Percentiles rank a stretch among this genome's conserved stretches.
These are phyloP conservation scores for Aphaenogaster rudis DNA, from an alignment of 1,140 invertebrate species.

Conservation along the genomic window DNA sequence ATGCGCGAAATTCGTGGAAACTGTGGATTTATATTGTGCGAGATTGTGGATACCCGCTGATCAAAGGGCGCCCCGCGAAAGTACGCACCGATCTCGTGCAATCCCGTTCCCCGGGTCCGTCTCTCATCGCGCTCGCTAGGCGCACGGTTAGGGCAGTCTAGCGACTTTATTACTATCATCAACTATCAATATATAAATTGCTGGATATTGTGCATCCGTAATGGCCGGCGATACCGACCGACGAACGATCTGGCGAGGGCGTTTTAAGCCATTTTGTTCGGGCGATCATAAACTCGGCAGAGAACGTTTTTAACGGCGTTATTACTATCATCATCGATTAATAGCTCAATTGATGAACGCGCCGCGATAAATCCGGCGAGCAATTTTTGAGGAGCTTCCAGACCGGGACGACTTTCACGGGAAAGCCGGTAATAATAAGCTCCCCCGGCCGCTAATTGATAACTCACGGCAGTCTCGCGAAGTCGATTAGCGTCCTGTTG, in stretches of 20 bases:
- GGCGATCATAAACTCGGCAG: conserved; percentile 39
- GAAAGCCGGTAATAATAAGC: conserved; percentile 22
- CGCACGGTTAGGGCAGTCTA: conserved; percentile 44
- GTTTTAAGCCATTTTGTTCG: conserved; percentile 39
- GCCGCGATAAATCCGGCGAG: neutral
- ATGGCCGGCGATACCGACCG: conserved; percentile 28
- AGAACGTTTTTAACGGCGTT: conserved; percentile 27
- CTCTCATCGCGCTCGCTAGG: conserved; percentile 31
- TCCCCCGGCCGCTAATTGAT: conserved; percentile 30
- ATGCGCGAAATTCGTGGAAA: conserved; percentile 51
- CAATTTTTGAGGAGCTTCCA: conserved; percentile 13
- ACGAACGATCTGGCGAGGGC: conserved; percentile 5
- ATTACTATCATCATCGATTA: conserved; percentile 56
- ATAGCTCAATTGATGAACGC: conserved; percentile 61
- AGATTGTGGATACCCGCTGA: conserved; percentile 47
- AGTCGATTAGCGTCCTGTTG: conserved; percentile 46
- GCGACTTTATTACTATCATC: conserved; percentile 68
- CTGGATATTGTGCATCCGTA: conserved; percentile 51
- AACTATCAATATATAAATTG: conserved; percentile 70
- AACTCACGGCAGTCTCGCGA: conserved; percentile 16
- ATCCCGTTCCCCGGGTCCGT: neutral
- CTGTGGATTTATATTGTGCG: conserved; percentile 47
- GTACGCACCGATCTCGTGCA: conserved; percentile 40
- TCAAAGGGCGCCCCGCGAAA: conserved; percentile 55
- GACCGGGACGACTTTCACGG: conserved; percentile 1